phyloP scores from a whole-genome alignment of 37 sponge, comb jelly and placozoan genomes.

The Halichondria panicea region DNA sequence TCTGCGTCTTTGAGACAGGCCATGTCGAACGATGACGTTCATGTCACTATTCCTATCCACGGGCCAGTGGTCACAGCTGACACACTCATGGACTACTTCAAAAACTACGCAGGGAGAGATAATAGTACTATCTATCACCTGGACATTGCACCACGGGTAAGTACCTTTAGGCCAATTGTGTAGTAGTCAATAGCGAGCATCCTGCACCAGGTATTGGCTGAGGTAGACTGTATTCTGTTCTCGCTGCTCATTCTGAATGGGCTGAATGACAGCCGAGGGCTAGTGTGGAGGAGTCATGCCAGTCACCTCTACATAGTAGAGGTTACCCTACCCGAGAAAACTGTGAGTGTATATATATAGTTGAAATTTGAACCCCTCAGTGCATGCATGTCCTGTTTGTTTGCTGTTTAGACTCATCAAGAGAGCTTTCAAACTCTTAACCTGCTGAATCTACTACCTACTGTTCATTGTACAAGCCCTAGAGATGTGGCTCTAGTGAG shows the following conservation, averaged over 20 bases:
- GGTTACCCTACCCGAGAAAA: slow-evolving; percentile 34
- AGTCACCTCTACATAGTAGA: slow-evolving; percentile 60
- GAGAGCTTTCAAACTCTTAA: slow-evolving; percentile 16
- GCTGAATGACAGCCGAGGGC: slow-evolving; percentile 59
- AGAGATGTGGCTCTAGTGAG: not conserved
- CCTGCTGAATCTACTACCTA: slow-evolving; percentile 44
- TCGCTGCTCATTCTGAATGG: slow-evolving; percentile 45
- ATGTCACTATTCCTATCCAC: slow-evolving; percentile 58
- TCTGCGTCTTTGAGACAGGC: not conserved
- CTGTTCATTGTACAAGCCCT: slow-evolving; percentile 39
- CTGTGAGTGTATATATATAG: not conserved
- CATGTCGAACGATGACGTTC: not conserved
- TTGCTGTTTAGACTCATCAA: slow-evolving; percentile 15
- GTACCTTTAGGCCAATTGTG: not conserved
- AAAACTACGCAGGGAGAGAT: not conserved
- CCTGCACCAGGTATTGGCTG: slow-evolving; percentile 24
- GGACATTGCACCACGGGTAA: slow-evolving; percentile 67
- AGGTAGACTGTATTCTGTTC: slow-evolving; percentile 65
- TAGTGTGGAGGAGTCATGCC: slow-evolving; percentile 56
- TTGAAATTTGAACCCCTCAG: too few species aligned
- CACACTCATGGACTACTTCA: slow-evolving; percentile 40
- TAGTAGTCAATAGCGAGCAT: not conserved
- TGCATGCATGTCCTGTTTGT: not conserved
- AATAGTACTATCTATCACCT: slow-evolving; percentile 43
- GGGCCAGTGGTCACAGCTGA: slow-evolving; percentile 55